Conservation (phyloP, 2,797 vertebrate species). For the Varecia variegata region DNA sequence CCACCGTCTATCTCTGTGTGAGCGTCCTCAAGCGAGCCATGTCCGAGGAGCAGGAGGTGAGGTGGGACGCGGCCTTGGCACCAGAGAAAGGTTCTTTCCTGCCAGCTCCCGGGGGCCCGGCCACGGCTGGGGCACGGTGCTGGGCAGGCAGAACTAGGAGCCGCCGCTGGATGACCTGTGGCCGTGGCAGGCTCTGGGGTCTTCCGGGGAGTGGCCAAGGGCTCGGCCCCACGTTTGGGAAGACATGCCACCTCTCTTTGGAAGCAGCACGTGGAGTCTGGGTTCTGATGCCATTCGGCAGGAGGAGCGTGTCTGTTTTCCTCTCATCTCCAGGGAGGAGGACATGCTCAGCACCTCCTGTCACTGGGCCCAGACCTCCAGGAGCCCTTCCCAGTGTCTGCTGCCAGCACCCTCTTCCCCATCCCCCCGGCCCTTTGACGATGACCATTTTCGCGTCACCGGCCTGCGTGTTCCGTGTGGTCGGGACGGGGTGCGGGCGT, state of each 20-base stretch:
- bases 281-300: background rate
- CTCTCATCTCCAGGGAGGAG: background rate
- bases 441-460: background rate
- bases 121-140: background rate
- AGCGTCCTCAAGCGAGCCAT: background rate
- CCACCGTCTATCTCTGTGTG: background rate
- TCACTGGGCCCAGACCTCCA: background rate
- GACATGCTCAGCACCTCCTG: too few relatives aligned
- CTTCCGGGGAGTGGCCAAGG: background rate
- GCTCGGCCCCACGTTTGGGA: background rate
- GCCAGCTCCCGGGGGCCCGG: fast-evolving
- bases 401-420: fast-evolving
- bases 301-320: background rate
- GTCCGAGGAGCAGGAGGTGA: background rate
- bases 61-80: background rate
- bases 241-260: background rate
- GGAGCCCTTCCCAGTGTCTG: fast-evolving
- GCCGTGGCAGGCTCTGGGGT: fast-evolving
- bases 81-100: background rate
- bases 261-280: background rate
- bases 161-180: background rate
- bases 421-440: too few relatives aligned
- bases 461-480: fast-evolving
- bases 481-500: too few relatives aligned
- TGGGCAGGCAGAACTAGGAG: background rate